A percentile compares a stretch with the other conserved stretches of the same genome.
These are phyloP conservation scores for Schmidtea mediterranea DNA, from an alignment of 1,140 invertebrate species.

Conservation along the genomic window DNA sequence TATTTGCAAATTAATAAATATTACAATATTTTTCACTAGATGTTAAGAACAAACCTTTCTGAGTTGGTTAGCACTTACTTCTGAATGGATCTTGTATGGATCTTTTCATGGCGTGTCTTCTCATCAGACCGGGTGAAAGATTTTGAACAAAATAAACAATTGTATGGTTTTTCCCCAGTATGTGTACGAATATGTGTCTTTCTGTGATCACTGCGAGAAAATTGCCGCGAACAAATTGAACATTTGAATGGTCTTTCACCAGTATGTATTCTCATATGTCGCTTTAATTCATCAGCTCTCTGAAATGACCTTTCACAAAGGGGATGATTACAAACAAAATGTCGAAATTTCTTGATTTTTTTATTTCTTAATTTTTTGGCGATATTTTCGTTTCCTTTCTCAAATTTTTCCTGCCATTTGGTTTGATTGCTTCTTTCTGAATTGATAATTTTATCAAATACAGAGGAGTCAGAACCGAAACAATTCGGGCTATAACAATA, in stretches of 20 bases:
- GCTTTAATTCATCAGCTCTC: constrained; percentile 29
- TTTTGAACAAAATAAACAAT: constrained; percentile 43
- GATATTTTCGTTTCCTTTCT: too few relatives aligned
- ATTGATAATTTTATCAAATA: too few relatives aligned
- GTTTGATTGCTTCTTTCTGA: too few relatives aligned
- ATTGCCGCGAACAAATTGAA: constrained; percentile 55
- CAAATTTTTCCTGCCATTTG: too few relatives aligned
- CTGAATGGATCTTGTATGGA: constrained; percentile 11
- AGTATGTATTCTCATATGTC: constrained; percentile 42
- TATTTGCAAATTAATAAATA: too few relatives aligned
- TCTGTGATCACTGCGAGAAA: constrained; percentile 56
- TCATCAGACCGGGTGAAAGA: constrained; percentile 7
- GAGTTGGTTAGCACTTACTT: too few relatives aligned
- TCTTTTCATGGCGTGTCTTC: background rate
- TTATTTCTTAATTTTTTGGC: too few relatives aligned
- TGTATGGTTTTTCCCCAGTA: constrained; percentile 61
- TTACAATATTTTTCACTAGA: too few relatives aligned
- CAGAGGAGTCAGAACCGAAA: too few relatives aligned
- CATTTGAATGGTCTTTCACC: constrained; percentile 64
- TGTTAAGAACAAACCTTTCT: too few relatives aligned
- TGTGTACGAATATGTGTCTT: constrained; percentile 64
- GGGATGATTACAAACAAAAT: constrained; percentile 20
- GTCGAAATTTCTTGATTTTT: constrained; percentile 3
- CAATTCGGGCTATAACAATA: too few relatives aligned
- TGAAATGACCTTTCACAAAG: constrained; percentile 24